These are phyloP conservation scores for Chironomus tentans DNA, from an alignment of 2,888 invertebrate species.

Conservation along the genomic window DNA sequence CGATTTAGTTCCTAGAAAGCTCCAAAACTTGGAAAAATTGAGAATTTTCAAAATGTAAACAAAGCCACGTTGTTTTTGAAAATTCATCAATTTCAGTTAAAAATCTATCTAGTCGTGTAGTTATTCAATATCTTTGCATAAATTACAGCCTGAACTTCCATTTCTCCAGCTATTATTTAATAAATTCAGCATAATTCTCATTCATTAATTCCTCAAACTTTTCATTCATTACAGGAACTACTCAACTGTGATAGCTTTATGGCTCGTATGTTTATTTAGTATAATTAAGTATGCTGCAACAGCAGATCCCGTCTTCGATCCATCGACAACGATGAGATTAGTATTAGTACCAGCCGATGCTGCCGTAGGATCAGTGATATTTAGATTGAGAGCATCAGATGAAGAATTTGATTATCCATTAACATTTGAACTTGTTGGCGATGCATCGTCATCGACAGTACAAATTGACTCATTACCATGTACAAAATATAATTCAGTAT, in stretches of 20 bases:
- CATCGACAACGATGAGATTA: conserved; percentile 70
- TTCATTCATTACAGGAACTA: conserved; percentile 4
- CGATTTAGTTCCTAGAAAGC: too few species aligned
- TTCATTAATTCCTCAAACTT: neutral
- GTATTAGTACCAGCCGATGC: conserved; percentile 78
- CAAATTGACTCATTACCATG: conserved; percentile 74
- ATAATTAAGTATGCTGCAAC: conserved; percentile 15
- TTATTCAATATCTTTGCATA: too few species aligned
- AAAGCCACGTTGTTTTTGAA: too few species aligned
- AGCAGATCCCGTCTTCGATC: conserved; percentile 75
- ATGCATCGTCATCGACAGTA: conserved; percentile 65
- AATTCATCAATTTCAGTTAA: too few species aligned
- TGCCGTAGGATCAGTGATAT: conserved; percentile 73
- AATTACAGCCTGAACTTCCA: too few species aligned
- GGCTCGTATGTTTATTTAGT: conserved; percentile 21
- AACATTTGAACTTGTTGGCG: conserved; percentile 66
- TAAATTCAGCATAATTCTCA: too few species aligned
- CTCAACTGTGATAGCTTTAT: conserved; percentile 24
- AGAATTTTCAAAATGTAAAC: too few species aligned
- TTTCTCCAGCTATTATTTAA: too few species aligned
- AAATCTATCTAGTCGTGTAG: too few species aligned
- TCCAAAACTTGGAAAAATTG: too few species aligned
- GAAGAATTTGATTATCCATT: conserved; percentile 81
- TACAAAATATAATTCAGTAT: conserved; percentile 76
- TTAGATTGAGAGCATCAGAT: conserved; percentile 78